phyloP scores from a whole-genome alignment of 2,888 invertebrate species.

The Nomada hirtipes region DNA sequence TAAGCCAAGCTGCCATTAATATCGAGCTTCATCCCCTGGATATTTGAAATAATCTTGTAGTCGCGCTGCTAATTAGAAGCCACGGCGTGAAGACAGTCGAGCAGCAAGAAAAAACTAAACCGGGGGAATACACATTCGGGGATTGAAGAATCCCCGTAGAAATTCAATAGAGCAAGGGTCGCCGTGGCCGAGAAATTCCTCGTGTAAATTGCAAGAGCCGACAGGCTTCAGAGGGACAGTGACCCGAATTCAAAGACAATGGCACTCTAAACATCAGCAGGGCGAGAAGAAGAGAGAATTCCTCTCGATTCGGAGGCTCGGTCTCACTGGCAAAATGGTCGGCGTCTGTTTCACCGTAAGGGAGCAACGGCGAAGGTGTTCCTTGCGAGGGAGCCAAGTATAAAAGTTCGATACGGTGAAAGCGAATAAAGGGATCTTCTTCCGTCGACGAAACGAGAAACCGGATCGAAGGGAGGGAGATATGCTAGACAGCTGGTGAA shows the following conservation, averaged over 20 bases:
- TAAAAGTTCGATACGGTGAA: conserved; percentile 22
- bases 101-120: too few relatives aligned
- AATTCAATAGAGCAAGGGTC: not conserved
- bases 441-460: conserved; percentile 6
- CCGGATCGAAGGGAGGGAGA: not conserved
- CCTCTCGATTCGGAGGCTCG: conserved; percentile 67
- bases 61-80: too few relatives aligned
- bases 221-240: conserved; percentile 13
- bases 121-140: too few relatives aligned
- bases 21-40: not conserved
- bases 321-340: conserved; percentile 63
- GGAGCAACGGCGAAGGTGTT: conserved; percentile 48
- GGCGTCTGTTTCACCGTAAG: conserved; percentile 57
- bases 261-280: conserved; percentile 45
- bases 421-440: not conserved
- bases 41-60: not conserved
- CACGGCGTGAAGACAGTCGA: too few relatives aligned
- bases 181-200: not conserved
- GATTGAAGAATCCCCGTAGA: not conserved
- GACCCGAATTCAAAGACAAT: conserved; percentile 74
- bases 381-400: conserved; percentile 41
- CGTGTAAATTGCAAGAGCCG: not conserved
- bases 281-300: conserved; percentile 53
- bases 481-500: not conserved
- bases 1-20: not conserved